These are phyloP conservation scores for Sciurus carolinensis DNA, from an alignment of 2,797 vertebrate genomes.

Conservation along the genomic window DNA sequence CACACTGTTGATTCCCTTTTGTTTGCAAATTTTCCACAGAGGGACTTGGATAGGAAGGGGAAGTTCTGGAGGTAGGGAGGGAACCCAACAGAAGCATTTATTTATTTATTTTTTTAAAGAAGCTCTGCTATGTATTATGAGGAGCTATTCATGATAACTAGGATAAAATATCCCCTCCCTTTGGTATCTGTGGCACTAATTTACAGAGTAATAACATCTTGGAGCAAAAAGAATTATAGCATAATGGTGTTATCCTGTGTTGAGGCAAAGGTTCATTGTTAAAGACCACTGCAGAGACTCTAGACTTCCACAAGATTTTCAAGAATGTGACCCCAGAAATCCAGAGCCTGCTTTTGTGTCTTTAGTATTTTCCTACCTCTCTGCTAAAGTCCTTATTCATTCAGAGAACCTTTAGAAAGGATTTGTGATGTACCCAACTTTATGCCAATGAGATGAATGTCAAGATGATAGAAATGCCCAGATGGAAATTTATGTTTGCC, in stretches of 20 bases:
- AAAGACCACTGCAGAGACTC: background rate
- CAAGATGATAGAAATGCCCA: background rate
- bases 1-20: background rate
- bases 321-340: background rate
- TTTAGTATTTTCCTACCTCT: background rate
- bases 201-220: background rate
- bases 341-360: background rate
- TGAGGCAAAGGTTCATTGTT: background rate
- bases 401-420: background rate
- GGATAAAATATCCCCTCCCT: fast-evolving
- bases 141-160: background rate
- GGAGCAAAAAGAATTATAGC: background rate
- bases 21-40: background rate
- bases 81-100: background rate
- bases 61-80: background rate
- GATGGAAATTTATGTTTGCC: background rate
- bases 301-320: background rate
- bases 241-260: background rate
- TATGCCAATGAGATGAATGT: background rate
- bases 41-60: background rate
- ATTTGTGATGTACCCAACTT: background rate
- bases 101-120: background rate
- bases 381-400: background rate
- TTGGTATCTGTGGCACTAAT: background rate
- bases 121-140: fast-evolving